Conservation (phyloP, 1,140 invertebrate genomes). For the Teleogryllus occipitalis region DNA sequence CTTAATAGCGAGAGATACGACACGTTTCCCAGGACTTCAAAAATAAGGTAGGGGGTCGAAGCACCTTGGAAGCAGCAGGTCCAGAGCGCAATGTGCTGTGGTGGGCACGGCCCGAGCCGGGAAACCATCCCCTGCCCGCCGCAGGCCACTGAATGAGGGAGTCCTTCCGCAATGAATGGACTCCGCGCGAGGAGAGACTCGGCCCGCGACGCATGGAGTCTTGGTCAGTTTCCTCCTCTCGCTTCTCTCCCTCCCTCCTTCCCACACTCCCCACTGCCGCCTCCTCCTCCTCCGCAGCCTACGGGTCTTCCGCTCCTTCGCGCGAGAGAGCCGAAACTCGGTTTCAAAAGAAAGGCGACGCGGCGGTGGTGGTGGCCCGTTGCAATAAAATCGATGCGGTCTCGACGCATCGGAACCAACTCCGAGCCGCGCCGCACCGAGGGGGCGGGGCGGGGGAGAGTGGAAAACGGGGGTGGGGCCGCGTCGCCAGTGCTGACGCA, state of each 20-base stretch:
- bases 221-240: neutral
- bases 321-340: neutral
- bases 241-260: neutral
- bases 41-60: no score
- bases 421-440: neutral
- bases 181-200: neutral
- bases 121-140: neutral
- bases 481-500: neutral
- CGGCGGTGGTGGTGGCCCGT: no score
- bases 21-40: no score
- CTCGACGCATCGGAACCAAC: neutral
- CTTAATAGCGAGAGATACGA: no score
- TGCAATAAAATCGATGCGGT: conserved; percentile 1
- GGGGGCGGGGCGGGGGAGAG: no score
- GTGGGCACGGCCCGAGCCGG: no score
- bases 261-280: neutral
- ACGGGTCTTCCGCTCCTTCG: neutral
- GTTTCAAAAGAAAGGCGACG: neutral
- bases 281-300: no score
- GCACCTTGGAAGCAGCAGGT: no score
- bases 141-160: neutral
- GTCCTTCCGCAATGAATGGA: neutral
- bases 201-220: neutral
- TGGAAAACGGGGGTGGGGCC: neutral
- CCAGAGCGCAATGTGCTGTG: no score